Percentiles rank a stretch among this genome's conserved stretches.
Conservation (phyloP, 2,888 invertebrate species). For the Papilio elwesi region DNA sequence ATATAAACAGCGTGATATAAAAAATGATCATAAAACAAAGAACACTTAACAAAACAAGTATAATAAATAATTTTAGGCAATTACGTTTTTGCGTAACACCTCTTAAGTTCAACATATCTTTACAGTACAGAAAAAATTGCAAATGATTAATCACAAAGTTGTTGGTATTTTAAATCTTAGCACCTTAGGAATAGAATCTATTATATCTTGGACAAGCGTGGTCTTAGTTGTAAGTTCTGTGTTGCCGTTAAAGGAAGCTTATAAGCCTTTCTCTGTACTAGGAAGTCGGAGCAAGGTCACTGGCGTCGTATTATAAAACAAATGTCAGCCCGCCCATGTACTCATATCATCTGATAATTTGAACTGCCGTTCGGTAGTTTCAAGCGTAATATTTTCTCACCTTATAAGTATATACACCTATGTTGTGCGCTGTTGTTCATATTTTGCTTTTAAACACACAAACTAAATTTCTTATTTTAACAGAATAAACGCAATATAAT, state of each 20-base stretch:
- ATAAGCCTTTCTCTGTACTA: conserved; percentile 48
- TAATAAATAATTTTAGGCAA: conserved; percentile 20
- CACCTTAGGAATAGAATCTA: neutral
- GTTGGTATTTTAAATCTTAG: conserved; percentile 13
- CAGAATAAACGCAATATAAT: too few species aligned
- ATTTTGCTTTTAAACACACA: too few species aligned
- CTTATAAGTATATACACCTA: conserved; percentile 15
- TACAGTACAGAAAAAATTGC: conserved; percentile 2
- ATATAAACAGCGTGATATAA: conserved; percentile 2
- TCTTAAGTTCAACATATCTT: conserved; percentile 6
- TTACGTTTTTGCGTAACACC: conserved; percentile 31
- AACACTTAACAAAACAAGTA: conserved; percentile 21
- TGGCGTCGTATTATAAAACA: conserved; percentile 38
- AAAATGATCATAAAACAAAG: conserved; percentile 13
- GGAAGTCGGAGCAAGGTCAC: conserved; percentile 49
- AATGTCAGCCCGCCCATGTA: conserved; percentile 42
- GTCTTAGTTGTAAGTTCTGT: conserved; percentile 15
- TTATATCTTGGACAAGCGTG: neutral
- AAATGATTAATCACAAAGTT: neutral
- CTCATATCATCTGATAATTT: conserved; percentile 29
- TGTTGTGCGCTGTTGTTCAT: neutral
- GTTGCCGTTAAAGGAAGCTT: conserved; percentile 37
- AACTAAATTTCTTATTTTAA: too few species aligned
- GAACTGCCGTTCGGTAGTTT: conserved; percentile 22
- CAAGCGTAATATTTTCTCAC: neutral